Base-by-base conservation (phyloP, 2,797 vertebrate species). In the Melanogrammus aeglefinus region DNA sequence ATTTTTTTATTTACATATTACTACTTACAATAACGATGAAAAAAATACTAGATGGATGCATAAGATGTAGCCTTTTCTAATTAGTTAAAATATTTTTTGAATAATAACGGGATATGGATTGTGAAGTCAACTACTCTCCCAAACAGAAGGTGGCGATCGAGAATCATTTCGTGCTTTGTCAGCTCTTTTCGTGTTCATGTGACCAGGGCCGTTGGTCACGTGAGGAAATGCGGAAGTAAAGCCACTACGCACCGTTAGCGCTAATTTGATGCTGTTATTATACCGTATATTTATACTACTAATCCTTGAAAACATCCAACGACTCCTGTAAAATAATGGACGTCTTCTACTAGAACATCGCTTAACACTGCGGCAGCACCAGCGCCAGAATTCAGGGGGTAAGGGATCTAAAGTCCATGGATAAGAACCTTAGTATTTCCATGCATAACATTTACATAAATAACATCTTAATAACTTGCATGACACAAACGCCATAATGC, bases 381-480 rank as follows among this genome's bases (percentile, higher is more conserved):
- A 0, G 88, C 88, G 0, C 77, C 90, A 1, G 91, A 92, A 80
- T 90, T 82, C 1, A 89, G 91, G 90, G 93, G 93, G 94, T 95
- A 81, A 92, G 93, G 51, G 57, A 77, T 5, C 4, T 0, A 21
- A 27, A 0, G n/a, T 63, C 21, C 21, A 66, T n/a, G 24, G 13
- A 44, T 44, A 44, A 14, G 14, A 13, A 3, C 12, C 3, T 44
- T 44, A 44, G 13, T 57, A 21, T 57, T 18, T 57, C 3, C 18
- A 4, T 12, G 4, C 47, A 57, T 21, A 57, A 18, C 57, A n/a
- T n/a, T n/a, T 24, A 1, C 44, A 12, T 13, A 16, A 10, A 47
- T 13, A 14, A 47, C 44, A 31, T 31, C 41, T 4, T 8, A 66
- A 12, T 66, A 27, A 66, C 63, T 66, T 13, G 10, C 12, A 44